phyloP scores from a whole-genome alignment of 2,113 vertebrate genomes.

The Callipepla squamata region DNA sequence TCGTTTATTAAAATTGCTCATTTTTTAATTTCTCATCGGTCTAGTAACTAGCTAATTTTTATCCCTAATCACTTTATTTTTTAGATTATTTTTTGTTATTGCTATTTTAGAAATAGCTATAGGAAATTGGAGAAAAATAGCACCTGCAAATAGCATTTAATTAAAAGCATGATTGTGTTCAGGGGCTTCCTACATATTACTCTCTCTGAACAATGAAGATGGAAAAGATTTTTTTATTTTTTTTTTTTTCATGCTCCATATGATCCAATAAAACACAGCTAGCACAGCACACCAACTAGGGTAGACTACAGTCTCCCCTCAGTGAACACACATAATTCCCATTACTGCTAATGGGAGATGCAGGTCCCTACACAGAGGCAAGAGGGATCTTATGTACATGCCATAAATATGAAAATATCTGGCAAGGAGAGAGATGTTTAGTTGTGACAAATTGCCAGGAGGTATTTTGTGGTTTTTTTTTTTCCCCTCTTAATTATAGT shows the following conservation, averaged over 20 bases:
- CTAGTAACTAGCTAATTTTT: slow-evolving; percentile 55
- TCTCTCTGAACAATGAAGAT: slow-evolving; percentile 8
- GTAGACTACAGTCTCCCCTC: slow-evolving; percentile 53
- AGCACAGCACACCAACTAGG: slow-evolving; percentile 19
- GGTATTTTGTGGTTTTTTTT: slow-evolving; percentile 14
- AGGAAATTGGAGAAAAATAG: slow-evolving; percentile 31
- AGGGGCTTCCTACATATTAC: slow-evolving; percentile 21
- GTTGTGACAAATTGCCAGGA: slow-evolving; percentile 59
- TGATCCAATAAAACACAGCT: slow-evolving; percentile 55
- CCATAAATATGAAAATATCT: slow-evolving; percentile 72
- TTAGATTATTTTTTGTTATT: slow-evolving; percentile 43
- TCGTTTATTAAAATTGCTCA: slow-evolving; percentile 48
- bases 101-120: slow-evolving; percentile 11
- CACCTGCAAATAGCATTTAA: slow-evolving; percentile 50
- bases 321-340: slow-evolving; percentile 66
- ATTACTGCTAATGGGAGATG: slow-evolving; percentile 68
- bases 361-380: slow-evolving; percentile 35
- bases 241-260: slow-evolving; percentile 35
- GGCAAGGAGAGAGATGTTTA: slow-evolving; percentile 54
- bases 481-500: slow-evolving; percentile 58
- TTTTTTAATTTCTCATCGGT: slow-evolving; percentile 29
- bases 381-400: slow-evolving; percentile 44
- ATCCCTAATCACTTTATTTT: slow-evolving; percentile 42
- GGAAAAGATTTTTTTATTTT: not conserved
- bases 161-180: slow-evolving; percentile 58